phyloP scores from a whole-genome alignment of 1,140 invertebrate genomes.

The Luehdorfia chinensis region DNA sequence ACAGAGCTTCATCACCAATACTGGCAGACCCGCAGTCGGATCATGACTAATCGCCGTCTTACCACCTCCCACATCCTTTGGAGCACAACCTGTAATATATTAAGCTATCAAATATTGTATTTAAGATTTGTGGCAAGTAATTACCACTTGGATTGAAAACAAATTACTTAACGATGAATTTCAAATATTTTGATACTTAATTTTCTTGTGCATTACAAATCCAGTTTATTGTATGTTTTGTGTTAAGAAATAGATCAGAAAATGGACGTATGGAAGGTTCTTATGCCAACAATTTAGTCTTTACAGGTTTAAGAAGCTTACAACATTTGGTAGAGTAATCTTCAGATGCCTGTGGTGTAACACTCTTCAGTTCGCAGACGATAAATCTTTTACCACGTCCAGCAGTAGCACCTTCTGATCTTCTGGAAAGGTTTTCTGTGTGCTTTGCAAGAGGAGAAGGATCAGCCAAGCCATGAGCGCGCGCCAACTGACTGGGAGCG shows the following conservation, averaged over 20 bases:
- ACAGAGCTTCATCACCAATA: constrained; percentile 64
- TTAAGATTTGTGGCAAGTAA: no score
- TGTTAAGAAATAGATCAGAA: no score
- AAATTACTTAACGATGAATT: no score
- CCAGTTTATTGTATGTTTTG: no score
- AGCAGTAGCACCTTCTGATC: constrained; percentile 25
- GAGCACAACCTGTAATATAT: constrained; percentile 55
- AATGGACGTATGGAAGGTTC: no score
- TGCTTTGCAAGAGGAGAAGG: constrained; percentile 50
- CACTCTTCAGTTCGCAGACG: constrained; percentile 62
- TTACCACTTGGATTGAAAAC: no score
- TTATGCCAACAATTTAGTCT: no score
- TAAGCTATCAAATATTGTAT: no score
- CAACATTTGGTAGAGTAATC: constrained; percentile 49
- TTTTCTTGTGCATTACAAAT: no score
- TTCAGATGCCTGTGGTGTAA: constrained; percentile 33
- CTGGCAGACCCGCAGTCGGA: constrained; percentile 40
- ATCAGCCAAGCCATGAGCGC: constrained; percentile 58
- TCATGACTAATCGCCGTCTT: constrained; percentile 22
- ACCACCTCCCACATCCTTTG: constrained; percentile 24
- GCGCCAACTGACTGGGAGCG: constrained; percentile 75
- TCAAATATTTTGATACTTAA: no score
- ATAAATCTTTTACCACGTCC: constrained; percentile 56
- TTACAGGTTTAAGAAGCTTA: no score
- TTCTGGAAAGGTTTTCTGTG: constrained; percentile 25